Evolutionary conservation across 2,888 invertebrate genomes (phyloP).

Genomic region (Syritta pipiens): DNA sequence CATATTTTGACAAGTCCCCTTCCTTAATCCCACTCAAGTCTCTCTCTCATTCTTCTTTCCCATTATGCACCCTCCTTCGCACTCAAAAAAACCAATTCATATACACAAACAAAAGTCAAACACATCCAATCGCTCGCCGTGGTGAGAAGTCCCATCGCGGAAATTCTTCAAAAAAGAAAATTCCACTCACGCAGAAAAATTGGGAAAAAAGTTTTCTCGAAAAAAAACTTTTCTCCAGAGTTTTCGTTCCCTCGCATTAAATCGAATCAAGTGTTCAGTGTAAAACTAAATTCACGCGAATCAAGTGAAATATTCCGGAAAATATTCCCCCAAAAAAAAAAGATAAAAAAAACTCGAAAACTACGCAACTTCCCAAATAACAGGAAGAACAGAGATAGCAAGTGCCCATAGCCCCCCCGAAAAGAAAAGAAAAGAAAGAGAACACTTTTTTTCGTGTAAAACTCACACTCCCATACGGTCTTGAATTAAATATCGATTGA

Average conservation of each 20-base stretch:
- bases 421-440: constrained; percentile 11
- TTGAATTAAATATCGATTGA: constrained; percentile 68
- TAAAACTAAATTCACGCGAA: not conserved
- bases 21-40: constrained; percentile 35
- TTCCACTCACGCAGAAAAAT: constrained; percentile 25
- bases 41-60: not conserved
- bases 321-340: constrained; percentile 25
- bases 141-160: constrained; percentile 45
- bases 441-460: no score
- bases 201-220: constrained; percentile 48
- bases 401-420: constrained; percentile 19
- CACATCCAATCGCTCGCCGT: constrained; percentile 58
- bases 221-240: constrained; percentile 30
- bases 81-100: not conserved
- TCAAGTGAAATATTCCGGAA: constrained; percentile 8
- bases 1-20: constrained; percentile 12
- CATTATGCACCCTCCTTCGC: constrained; percentile 18
- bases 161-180: constrained; percentile 27
- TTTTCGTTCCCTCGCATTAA: constrained; percentile 41
- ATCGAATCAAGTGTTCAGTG: constrained; percentile 22
- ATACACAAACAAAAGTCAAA: constrained; percentile 51
- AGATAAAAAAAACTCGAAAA: constrained; percentile 41
- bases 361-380: constrained; percentile 62
- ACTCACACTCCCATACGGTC: constrained; percentile 45
- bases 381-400: constrained; percentile 28